Evolutionary conservation across 2,888 invertebrate species (phyloP).

Genomic region (Theretra japonica): DNA sequence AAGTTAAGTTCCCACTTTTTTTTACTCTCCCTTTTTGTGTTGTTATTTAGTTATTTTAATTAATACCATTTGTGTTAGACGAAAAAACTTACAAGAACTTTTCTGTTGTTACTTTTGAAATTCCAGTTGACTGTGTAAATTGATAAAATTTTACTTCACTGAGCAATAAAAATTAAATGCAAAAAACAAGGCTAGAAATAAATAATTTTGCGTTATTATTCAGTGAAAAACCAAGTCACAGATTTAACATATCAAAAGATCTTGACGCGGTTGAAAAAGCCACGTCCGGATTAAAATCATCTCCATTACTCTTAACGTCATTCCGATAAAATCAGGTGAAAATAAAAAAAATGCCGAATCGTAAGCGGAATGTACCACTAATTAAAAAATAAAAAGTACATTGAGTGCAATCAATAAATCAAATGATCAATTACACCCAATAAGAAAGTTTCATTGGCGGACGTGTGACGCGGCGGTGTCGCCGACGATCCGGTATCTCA

Average conservation of each 20-base stretch:
- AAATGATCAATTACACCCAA: slow-evolving; percentile 50
- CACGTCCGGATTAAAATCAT: slow-evolving; percentile 12
- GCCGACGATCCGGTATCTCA: slow-evolving; percentile 17
- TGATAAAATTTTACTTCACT: background rate
- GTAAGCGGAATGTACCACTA: slow-evolving; percentile 45
- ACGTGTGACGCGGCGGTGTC: slow-evolving; percentile 46
- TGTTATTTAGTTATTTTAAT: background rate
- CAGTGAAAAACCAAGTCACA: too few species aligned
- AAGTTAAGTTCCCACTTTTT: background rate
- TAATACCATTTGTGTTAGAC: background rate
- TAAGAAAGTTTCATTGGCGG: slow-evolving; percentile 47
- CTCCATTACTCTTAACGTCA: slow-evolving; percentile 25
- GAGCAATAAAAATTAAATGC: background rate
- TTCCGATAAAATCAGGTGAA: slow-evolving; percentile 21
- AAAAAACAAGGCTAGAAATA: background rate
- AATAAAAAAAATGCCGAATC: slow-evolving; percentile 20
- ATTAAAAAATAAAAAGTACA: slow-evolving; percentile 55
- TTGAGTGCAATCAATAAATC: slow-evolving; percentile 43
- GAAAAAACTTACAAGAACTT: slow-evolving; percentile 1
- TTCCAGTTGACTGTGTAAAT: background rate
- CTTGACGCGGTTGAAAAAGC: slow-evolving; percentile 4
- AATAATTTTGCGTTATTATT: background rate
- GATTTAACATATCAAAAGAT: background rate
- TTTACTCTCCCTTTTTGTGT: background rate
- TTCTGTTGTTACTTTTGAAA: background rate